A percentile compares a stretch with the other conserved stretches of the same genome.
These are phyloP conservation scores for Neodontobutis hainanensis DNA, from an alignment of 2,113 vertebrate species.

Conservation along the genomic window DNA sequence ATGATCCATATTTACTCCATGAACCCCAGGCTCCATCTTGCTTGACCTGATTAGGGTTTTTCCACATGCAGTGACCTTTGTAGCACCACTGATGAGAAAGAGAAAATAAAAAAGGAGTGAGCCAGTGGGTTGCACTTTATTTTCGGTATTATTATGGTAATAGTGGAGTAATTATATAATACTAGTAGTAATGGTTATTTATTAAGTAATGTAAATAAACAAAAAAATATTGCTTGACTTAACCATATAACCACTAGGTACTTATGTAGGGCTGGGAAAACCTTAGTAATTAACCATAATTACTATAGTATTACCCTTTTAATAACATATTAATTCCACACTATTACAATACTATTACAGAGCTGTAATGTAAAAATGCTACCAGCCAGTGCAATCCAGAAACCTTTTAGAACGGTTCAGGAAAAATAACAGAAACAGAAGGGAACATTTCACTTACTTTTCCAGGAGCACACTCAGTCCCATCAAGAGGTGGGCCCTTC, in stretches of 20 bases:
- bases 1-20: slow-evolving; percentile 93
- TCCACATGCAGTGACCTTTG: slow-evolving; percentile 99
- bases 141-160: too few species aligned
- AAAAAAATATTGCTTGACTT: too few species aligned
- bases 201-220: too few species aligned
- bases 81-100: slow-evolving; percentile 89
- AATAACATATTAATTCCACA: too few species aligned
- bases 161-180: too few species aligned
- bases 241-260: too few species aligned
- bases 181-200: too few species aligned
- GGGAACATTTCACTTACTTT: slow-evolving; percentile 77
- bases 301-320: too few species aligned
- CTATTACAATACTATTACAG: too few species aligned
- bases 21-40: slow-evolving; percentile 92
- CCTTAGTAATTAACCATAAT: too few species aligned
- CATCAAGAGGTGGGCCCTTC: slow-evolving; percentile 96
- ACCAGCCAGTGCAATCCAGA: background rate
- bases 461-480: slow-evolving; percentile 91
- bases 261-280: too few species aligned
- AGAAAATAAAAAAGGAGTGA: background rate
- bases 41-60: slow-evolving; percentile 90
- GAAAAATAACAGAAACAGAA: background rate
- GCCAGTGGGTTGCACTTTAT: background rate
- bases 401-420: background rate
- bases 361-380: too few species aligned